Conservation (phyloP, 2,888 invertebrate species). For the Lochmaea crataegi region DNA sequence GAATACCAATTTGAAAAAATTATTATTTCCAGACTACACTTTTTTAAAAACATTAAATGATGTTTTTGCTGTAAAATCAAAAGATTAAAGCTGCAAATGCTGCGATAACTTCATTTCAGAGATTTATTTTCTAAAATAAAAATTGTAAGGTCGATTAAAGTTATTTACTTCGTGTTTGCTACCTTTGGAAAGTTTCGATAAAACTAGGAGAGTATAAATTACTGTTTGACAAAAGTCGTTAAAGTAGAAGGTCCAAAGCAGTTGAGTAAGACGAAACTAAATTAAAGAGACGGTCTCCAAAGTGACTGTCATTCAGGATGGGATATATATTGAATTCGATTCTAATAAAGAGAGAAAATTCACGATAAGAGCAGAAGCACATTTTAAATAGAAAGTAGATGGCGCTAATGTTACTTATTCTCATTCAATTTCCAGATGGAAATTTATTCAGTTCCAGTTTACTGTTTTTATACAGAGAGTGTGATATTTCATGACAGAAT, state of each 20-base stretch:
- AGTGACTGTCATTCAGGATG: slow-evolving; percentile 30
- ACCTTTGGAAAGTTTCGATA: slow-evolving; percentile 20
- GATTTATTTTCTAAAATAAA: background rate
- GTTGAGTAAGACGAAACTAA: slow-evolving; percentile 28
- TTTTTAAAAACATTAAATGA: too few species aligned
- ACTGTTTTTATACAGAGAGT: too few species aligned
- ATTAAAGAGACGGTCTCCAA: slow-evolving; percentile 31
- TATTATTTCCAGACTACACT: too few species aligned
- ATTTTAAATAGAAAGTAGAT: slow-evolving; percentile 24
- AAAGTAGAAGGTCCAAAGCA: slow-evolving; percentile 31
- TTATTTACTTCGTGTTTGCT: slow-evolving; percentile 28
- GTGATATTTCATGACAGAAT: too few species aligned
- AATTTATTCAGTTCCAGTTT: background rate
- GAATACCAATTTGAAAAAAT: too few species aligned
- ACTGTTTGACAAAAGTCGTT: slow-evolving; percentile 34
- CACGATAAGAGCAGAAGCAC: slow-evolving; percentile 24
- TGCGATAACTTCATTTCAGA: too few species aligned
- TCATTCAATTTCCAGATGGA: background rate
- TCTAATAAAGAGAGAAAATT: slow-evolving; percentile 26
- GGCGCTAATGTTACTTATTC: background rate
- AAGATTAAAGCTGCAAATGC: too few species aligned
- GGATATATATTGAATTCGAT: slow-evolving; percentile 31
- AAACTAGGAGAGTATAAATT: slow-evolving; percentile 27
- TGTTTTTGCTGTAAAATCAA: too few species aligned
- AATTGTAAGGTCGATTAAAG: slow-evolving; percentile 6